Evolutionary conservation across 2,797 vertebrate genomes (phyloP), one percentile per base, ranked within the genome.

Genomic region (Decapterus maruadsi): DNA sequence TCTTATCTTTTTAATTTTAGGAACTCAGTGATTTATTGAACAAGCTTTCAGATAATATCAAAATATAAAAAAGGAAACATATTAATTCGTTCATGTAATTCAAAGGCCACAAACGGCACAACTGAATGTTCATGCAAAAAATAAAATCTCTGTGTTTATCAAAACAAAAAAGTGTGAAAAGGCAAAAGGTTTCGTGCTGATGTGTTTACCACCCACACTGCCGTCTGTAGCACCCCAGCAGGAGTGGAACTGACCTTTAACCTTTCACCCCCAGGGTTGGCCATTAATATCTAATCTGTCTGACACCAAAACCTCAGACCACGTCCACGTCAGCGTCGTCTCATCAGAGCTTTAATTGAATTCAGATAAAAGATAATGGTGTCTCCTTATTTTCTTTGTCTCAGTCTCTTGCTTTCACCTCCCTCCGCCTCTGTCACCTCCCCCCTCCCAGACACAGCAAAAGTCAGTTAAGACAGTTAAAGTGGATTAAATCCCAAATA

Each of bases 141-240:
- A 34, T 4, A 34, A 34, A 34, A 34, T 40, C 38, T 40, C 10
- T 3, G 10, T 38, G 36, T 38, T 38, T 38, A 7, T 38, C 36
- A 38, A 38, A 38, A 10, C 36, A 38, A 2, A 38, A 40, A 9
- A 40, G 64, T 36, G 40, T 71, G 70, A 4, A 34, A 34, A 34
- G 31, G 4, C 31, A 34, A 5, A 34, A 34, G 31, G 64, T 36
- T 71, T 67, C 45, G 14, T 69, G 43, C 43, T 31, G 53, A 26
- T 67, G 70, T 72, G 58, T 68, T 68, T 81, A 81, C 93, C 93
- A 90, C 92, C 92, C 93, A 94, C 87, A 62, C 74, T 78, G 68
- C 84, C 63, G 83, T 83, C 82, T 89, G 83, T 69, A 66, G 72
- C 83, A 67, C 72, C 84, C 83, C 46, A 20, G 81, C 77, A 80